Evolutionary conservation across 2,113 vertebrate species (phyloP).

Genomic region (Mormyrus iriodes): DNA sequence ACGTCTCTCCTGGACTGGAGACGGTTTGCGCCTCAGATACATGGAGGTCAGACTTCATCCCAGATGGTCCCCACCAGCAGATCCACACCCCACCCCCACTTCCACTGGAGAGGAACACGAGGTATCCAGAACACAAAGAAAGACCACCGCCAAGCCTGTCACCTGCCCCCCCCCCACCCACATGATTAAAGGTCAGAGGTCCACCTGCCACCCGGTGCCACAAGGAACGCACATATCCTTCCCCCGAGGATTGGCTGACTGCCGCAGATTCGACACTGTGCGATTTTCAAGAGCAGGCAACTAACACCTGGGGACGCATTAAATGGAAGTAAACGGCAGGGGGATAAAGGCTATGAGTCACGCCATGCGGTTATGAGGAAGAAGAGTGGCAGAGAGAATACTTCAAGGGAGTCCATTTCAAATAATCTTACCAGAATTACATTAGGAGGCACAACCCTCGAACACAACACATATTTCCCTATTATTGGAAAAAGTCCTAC

Average conservation of each 20-base stretch:
- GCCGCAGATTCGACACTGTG: background rate
- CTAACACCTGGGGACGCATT: background rate
- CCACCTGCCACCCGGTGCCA: background rate
- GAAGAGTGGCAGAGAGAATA: constrained; percentile 10
- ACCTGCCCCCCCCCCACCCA: background rate
- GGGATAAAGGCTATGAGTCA: constrained; percentile 22
- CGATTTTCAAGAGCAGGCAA: background rate
- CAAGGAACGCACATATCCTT: background rate
- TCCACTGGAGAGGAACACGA: constrained; percentile 18
- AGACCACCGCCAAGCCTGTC: too few relatives aligned
- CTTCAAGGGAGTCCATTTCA: constrained; percentile 1
- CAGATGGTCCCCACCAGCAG: constrained; percentile 21
- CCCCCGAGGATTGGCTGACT: background rate
- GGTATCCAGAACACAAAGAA: constrained; percentile 14
- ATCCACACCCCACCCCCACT: background rate
- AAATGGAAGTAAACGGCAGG: background rate
- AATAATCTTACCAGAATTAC: constrained; percentile 11
- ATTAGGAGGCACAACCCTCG: background rate
- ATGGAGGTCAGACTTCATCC: constrained; percentile 36
- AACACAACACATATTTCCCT: background rate
- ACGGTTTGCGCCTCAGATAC: constrained; percentile 24
- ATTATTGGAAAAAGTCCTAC: background rate
- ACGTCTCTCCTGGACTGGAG: constrained; percentile 12
- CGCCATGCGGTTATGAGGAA: constrained; percentile 14
- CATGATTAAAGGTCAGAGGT: constrained; percentile 11